Evolutionary conservation across 2,888 invertebrate genomes (phyloP), one percentile per base, ranked within the genome.

Genomic region (Sialis lutaria): DNA sequence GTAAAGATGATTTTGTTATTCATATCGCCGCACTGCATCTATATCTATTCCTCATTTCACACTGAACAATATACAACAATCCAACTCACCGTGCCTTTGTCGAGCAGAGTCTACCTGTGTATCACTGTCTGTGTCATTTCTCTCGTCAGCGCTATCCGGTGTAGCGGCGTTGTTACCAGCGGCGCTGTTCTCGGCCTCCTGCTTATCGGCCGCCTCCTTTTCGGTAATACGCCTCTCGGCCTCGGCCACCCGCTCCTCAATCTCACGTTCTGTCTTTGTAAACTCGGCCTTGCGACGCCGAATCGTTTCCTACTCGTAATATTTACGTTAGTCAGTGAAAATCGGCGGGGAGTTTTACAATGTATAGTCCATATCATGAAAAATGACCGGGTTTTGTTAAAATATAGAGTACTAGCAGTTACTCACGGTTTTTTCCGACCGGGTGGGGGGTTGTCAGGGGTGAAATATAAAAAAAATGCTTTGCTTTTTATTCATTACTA

Each of bases 181-280:
- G 51, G 64, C 64, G 49, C 50, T 45, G 44, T 44, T 7, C 48
- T 51, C 22, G 48, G 47, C 44, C 43, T 50, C 40, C 39, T 48
- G 42, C 53, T 48, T 50, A 50, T 69, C 67, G 54, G 62, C 45
- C 61, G 58, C 62, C 10, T 59, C 62, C 0, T 50, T 60, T 47
- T 65, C 68, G 39, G 69, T 69, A 42, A 68, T 66, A 31, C 58
- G 58, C 48, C 69, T 69, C 55, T 81, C 80, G 7, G 76, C 78
- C 53, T 75, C 74, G 4, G 77, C 71, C 51, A 83, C 69, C 59
- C 62, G 68, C 41, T 79, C 78, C 59, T 85, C 85, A 52, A 85
- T 85, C 58, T 84, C 83, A 45, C 78, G 74, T 57, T 83, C 76
- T n/a, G 78, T 82, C 55, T 77, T 77, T 58, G 77, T 75, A 64